These are phyloP conservation scores for Alethe castanea DNA, from an alignment of 2,113 vertebrate species.

Conservation along the genomic window DNA sequence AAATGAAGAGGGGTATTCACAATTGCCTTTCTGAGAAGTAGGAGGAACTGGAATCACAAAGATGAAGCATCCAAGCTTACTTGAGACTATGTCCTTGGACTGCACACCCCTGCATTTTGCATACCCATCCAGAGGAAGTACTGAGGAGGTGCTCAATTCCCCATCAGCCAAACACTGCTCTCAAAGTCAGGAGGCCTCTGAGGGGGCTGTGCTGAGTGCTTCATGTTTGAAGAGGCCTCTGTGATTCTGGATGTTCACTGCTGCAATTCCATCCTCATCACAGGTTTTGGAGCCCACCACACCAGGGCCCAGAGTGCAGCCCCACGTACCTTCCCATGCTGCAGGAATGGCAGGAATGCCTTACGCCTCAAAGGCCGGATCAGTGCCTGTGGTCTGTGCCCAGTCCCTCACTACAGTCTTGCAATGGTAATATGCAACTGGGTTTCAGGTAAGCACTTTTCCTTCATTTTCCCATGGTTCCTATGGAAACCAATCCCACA, in stretches of 20 bases:
- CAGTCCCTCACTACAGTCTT: not conserved
- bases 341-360: rapidly evolving
- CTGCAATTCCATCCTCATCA: not conserved
- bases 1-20: not conserved
- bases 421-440: not conserved
- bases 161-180: not conserved
- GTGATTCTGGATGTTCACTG: not conserved
- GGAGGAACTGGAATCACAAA: not conserved
- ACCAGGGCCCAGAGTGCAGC: rapidly evolving
- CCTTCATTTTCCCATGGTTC: not conserved
- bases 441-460: not conserved
- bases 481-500: conserved; percentile 12
- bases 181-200: not conserved
- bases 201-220: not conserved
- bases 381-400: not conserved
- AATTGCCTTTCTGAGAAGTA: not conserved
- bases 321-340: not conserved
- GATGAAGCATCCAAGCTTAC: not conserved
- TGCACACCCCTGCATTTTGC: not conserved
- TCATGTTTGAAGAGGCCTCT: not conserved
- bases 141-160: not conserved
- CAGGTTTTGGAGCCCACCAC: rapidly evolving
- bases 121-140: not conserved
- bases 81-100: not conserved
- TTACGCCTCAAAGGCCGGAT: not conserved